These are phyloP conservation scores for Eugnorisma glareosa DNA, from an alignment of 2,888 invertebrate species.

Conservation along the genomic window DNA sequence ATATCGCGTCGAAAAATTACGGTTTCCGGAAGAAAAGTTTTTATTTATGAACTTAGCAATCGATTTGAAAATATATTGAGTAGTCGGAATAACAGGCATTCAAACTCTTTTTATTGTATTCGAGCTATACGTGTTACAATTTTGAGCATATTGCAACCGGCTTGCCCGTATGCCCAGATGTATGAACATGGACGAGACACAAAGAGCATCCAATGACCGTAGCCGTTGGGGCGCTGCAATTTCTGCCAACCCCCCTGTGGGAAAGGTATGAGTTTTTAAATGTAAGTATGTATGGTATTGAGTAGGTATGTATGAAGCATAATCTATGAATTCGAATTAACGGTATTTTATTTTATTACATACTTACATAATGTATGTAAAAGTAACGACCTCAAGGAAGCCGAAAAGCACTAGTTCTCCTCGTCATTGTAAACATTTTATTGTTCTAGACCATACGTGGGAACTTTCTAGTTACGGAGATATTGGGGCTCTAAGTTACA, in stretches of 20 bases:
- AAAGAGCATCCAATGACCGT: background rate
- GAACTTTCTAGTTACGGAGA: too few species aligned
- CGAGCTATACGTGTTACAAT: background rate
- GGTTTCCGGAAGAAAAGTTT: background rate
- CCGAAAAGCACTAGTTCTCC: too few species aligned
- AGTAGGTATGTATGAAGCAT: background rate
- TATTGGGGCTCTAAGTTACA: too few species aligned
- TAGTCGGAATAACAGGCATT: background rate
- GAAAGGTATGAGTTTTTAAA: background rate
- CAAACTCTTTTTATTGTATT: background rate
- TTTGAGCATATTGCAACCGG: background rate
- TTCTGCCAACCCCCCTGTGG: background rate
- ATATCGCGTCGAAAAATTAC: background rate
- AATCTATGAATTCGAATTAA: background rate
- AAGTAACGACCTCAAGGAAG: too few species aligned
- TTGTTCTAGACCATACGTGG: too few species aligned
- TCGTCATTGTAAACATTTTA: too few species aligned
- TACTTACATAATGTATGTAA: too few species aligned
- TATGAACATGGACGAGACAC: background rate
- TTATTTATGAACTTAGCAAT: background rate
- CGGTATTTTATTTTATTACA: background rate
- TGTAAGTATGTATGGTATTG: background rate
- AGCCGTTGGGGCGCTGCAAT: background rate
- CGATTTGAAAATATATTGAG: background rate
- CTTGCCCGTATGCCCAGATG: background rate